phyloP scores from a whole-genome alignment of 1,140 invertebrate species.

The Caenorhabditis latens region DNA sequence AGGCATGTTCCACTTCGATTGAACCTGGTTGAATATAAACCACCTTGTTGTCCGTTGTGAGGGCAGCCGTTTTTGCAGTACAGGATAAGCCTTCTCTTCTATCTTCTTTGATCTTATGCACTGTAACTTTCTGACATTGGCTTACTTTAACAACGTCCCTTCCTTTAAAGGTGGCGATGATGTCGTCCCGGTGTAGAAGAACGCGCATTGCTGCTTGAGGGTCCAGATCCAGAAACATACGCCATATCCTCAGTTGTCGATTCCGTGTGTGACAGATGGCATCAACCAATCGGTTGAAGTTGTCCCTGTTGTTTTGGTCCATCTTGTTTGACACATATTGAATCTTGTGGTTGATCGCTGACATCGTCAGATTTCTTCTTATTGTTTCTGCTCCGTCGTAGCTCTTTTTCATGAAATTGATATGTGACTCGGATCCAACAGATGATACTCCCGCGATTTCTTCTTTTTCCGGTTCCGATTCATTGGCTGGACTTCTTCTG shows the following conservation, averaged over 20 bases:
- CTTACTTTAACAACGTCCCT: background rate
- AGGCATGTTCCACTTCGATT: background rate
- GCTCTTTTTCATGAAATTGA: background rate
- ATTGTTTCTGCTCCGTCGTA: background rate
- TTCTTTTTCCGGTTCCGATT: background rate
- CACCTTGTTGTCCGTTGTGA: background rate
- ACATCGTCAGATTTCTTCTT: background rate
- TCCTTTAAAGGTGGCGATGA: background rate
- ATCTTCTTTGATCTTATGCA: background rate
- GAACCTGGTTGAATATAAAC: background rate
- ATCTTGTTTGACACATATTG: background rate
- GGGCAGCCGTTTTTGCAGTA: background rate
- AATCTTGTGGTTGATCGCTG: background rate
- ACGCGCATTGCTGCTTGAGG: slow-evolving; percentile 5
- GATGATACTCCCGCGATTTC: background rate
- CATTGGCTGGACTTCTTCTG: no score
- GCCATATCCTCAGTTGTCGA: slow-evolving; percentile 1
- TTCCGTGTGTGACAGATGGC: slow-evolving; percentile 5
- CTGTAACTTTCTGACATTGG: background rate
- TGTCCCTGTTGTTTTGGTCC: background rate
- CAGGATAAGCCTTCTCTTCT: background rate
- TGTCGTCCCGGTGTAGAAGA: slow-evolving; percentile 32
- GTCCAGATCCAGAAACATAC: background rate
- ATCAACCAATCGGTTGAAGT: background rate
- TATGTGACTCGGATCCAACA: background rate